A percentile compares a stretch with the other conserved stretches of the same genome.
Conservation (phyloP, 2,888 invertebrate species). For the Melanostoma scalare region DNA sequence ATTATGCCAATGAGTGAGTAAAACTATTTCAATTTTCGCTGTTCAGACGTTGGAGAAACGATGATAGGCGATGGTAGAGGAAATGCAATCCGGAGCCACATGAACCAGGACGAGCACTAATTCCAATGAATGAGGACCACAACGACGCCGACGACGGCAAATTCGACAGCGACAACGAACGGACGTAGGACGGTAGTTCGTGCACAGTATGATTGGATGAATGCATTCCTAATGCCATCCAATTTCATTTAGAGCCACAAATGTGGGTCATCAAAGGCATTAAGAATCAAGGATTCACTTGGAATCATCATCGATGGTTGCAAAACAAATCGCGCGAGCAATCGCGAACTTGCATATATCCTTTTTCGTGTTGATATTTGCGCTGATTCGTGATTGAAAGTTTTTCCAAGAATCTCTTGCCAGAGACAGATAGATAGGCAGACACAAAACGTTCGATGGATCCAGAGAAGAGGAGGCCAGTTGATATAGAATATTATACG, state of each 20-base stretch:
- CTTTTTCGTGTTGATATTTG: conserved; percentile 30
- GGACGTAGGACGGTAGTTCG: not conserved
- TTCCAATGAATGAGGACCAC: conserved; percentile 15
- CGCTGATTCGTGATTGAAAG: conserved; percentile 65
- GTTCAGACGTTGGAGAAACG: conserved; percentile 11
- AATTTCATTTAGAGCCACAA: conserved; percentile 71
- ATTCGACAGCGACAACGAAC: conserved; percentile 6
- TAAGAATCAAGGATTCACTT: conserved; percentile 49
- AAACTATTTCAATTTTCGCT: conserved; percentile 70
- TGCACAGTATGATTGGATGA: conserved; percentile 44
- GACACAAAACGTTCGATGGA: not conserved
- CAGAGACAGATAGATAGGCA: conserved; percentile 10
- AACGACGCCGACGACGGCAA: not conserved
- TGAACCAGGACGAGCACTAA: conserved; percentile 27
- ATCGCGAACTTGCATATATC: conserved; percentile 63
- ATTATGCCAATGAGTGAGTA: conserved; percentile 72
- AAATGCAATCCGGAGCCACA: conserved; percentile 6
- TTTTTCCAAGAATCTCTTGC: conserved; percentile 53
- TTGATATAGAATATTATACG: conserved; percentile 69
- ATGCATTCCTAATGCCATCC: conserved; percentile 58
- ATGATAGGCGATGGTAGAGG: not conserved
- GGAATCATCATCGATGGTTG: conserved; percentile 23
- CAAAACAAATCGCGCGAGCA: conserved; percentile 64
- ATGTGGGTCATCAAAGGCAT: conserved; percentile 72
- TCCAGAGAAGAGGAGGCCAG: not conserved